These are phyloP conservation scores for Lethenteron camtschaticum DNA, from an alignment of 2,113 vertebrate genomes.

Conservation along the genomic window DNA sequence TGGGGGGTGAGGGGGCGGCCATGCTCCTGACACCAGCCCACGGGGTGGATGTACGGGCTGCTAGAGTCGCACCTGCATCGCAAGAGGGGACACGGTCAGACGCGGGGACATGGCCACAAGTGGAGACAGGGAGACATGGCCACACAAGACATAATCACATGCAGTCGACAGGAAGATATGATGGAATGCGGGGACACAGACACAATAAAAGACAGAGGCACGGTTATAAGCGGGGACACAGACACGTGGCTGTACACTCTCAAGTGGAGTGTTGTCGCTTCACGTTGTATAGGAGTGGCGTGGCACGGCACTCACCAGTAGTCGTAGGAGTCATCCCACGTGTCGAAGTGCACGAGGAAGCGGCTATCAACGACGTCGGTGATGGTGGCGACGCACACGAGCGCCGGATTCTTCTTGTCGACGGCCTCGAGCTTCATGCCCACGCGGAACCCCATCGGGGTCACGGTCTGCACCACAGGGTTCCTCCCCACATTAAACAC, in stretches of 20 bases:
- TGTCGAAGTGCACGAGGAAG: slow-evolving; percentile 60
- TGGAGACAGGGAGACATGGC: too few species aligned
- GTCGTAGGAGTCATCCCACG: slow-evolving; percentile 60
- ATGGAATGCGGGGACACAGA: too few species aligned
- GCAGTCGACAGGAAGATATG: too few species aligned
- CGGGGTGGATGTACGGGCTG: slow-evolving; percentile 86
- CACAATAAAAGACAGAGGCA: too few species aligned
- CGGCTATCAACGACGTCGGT: slow-evolving; percentile 60
- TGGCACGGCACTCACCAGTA: slow-evolving; percentile 34
- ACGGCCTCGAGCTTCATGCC: slow-evolving; percentile 61
- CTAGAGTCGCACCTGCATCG: slow-evolving; percentile 63
- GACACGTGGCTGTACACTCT: too few species aligned
- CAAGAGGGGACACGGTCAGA: too few species aligned
- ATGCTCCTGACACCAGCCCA: slow-evolving; percentile 86
- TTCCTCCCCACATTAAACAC: not conserved
- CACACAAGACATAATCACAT: too few species aligned
- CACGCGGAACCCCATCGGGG: slow-evolving; percentile 47
- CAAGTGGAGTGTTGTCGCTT: too few species aligned
- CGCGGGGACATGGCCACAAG: too few species aligned
- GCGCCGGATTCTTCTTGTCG: slow-evolving; percentile 51
- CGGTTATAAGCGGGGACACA: too few species aligned
- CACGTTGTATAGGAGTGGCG: too few species aligned
- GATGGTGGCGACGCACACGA: slow-evolving; percentile 55
- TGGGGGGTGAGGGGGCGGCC: slow-evolving; percentile 69
- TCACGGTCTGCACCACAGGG: slow-evolving; percentile 32